phyloP scores from a whole-genome alignment of 2,797 vertebrate species.

The Pyrocephalus nanus region DNA sequence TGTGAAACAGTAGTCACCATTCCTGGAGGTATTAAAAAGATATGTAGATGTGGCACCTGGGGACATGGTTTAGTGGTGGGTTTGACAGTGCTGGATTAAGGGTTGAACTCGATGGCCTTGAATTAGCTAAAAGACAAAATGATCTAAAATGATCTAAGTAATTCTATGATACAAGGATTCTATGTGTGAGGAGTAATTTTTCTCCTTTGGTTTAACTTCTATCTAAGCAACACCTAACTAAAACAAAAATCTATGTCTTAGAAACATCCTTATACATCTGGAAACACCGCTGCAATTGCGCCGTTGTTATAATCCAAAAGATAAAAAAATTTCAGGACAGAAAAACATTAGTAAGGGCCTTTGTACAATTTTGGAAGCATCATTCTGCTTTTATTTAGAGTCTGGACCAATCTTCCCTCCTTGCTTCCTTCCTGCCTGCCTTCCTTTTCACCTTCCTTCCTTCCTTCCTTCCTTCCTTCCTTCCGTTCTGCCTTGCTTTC shows the following conservation, averaged over 20 bases:
- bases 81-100: not conserved
- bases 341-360: not conserved
- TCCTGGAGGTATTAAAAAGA: not conserved
- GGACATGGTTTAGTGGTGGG: not conserved
- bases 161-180: not conserved
- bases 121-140: not conserved
- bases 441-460: too few relatives aligned
- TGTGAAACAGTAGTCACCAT: not conserved
- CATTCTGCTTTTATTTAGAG: not conserved
- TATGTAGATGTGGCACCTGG: not conserved
- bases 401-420: not conserved
- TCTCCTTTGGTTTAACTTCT: not conserved
- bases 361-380: not conserved
- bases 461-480: too few relatives aligned
- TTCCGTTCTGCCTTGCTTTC: too few relatives aligned
- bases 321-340: not conserved
- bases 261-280: not conserved
- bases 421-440: not conserved
- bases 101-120: not conserved
- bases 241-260: not conserved
- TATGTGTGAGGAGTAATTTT: not conserved
- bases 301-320: not conserved
- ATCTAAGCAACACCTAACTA: not conserved
- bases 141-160: not conserved
- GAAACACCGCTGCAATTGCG: not conserved